These are phyloP conservation scores for Scotopteryx bipunctaria DNA, from an alignment of 2,888 invertebrate species.

Conservation along the genomic window DNA sequence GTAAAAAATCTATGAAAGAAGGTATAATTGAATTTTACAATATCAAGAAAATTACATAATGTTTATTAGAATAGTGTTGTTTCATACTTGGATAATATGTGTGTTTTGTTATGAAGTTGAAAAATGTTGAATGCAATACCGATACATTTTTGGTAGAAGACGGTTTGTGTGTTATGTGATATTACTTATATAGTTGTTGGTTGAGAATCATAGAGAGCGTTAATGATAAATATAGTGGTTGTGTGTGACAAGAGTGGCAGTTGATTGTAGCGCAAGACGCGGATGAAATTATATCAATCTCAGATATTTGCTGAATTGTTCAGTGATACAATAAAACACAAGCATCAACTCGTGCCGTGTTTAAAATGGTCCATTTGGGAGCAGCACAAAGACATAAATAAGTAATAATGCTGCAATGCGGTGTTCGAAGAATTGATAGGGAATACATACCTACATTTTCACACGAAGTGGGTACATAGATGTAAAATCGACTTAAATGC, in stretches of 20 bases:
- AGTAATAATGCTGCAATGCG: constrained; percentile 77
- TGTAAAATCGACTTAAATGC: neutral
- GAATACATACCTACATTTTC: constrained; percentile 44
- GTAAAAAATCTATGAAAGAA: no score
- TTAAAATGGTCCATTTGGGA: constrained; percentile 58
- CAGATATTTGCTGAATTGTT: constrained; percentile 42
- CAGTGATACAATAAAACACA: constrained; percentile 52
- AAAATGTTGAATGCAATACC: constrained; percentile 42
- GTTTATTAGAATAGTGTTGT: constrained; percentile 43
- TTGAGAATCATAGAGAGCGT: constrained; percentile 35
- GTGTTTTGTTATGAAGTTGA: constrained; percentile 38
- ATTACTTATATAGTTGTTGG: constrained; percentile 35
- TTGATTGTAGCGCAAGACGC: constrained; percentile 39
- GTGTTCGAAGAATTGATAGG: constrained; percentile 67
- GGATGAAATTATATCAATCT: constrained; percentile 49
- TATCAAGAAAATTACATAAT: constrained; percentile 7
- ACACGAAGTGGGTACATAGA: neutral
- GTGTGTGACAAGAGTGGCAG: constrained; percentile 34
- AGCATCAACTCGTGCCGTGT: constrained; percentile 44
- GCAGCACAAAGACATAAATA: constrained; percentile 72
- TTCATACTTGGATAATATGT: constrained; percentile 42
- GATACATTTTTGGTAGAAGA: constrained; percentile 22
- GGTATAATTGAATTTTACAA: constrained; percentile 16
- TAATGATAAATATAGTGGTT: constrained; percentile 47
- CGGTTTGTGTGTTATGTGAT: constrained; percentile 19